Evolutionary conservation across 2,113 vertebrate species (phyloP), one percentile per base, ranked within the genome.

Genomic region (Cygnus buccinator): DNA sequence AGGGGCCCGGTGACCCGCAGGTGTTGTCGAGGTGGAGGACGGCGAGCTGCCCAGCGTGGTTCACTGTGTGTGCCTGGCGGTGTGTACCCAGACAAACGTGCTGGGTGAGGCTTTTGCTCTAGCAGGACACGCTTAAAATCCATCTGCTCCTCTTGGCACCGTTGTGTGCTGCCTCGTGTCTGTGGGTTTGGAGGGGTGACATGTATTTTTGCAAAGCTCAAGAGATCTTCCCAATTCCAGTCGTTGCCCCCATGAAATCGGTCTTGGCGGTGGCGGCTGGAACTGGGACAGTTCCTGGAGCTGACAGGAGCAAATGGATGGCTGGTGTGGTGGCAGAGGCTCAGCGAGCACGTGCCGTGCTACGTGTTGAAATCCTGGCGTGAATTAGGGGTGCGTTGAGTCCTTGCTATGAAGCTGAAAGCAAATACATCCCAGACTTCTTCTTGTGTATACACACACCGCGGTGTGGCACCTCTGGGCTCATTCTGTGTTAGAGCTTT

Each of bases 401-500:
- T 4, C 48, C 50, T 13, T 8, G 67, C 35, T 14, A 2, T 0
- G 26, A 55, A 29, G 65, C 59, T 14, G 59, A 3, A 1, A 3
- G 22, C 26, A 3, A 8, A 10, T 4, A 11, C 13, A 1, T 13
- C 41, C 19, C 7, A 2, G 58, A 5, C 39, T 57, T 11, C 48
- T 3, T 6, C 19, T 6, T 13, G n/a, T 9, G 68, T 6, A 41
- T 12, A 43, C 13, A 3, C n/a, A 4, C n/a, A 20, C 8, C 59
- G 0, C 13, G 11, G 22, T 2, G 13, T 6, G 25, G 9, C 5
- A 2, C 26, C 16, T 3, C 10, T 3, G 25, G 13, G 5, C 26
- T 14, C 16, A 4, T 10, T 25, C 5, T 1, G 39, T 6, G 0
- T 23, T 33, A 13, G 12, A 8, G 41, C 1, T 71, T 16, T 0